Evolutionary conservation across 30 jellyfish, hydroid and myxozoan genomes (phyloP).

Genomic region (Pelagia noctiluca): DNA sequence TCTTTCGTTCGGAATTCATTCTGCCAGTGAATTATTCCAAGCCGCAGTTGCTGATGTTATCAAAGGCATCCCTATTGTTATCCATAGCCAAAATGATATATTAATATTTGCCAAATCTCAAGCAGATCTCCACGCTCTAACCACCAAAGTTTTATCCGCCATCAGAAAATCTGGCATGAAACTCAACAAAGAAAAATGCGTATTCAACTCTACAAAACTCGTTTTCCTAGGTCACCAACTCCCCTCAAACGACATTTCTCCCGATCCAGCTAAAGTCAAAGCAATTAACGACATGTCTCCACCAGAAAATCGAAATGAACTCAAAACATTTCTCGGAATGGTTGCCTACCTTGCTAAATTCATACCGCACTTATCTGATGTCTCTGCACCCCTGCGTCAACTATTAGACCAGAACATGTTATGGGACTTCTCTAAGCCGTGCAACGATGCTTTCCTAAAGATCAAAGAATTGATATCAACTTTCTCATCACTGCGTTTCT

Average conservation of each 20-base stretch:
- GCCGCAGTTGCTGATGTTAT: not conserved
- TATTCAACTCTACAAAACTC: slow-evolving; percentile 34
- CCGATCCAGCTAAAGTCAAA: slow-evolving; percentile 60
- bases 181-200: slow-evolving; percentile 39
- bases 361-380: slow-evolving; percentile 45
- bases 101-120: slow-evolving; percentile 7
- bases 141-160: not conserved
- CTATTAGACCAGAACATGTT: slow-evolving; percentile 11
- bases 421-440: slow-evolving; percentile 14
- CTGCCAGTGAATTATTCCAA: slow-evolving; percentile 29
- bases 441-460: slow-evolving; percentile 3
- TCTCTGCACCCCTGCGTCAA: slow-evolving; percentile 15
- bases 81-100: slow-evolving; percentile 18
- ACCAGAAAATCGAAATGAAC: slow-evolving; percentile 32
- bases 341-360: slow-evolving; percentile 50
- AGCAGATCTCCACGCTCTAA: not conserved
- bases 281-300: slow-evolving; percentile 36
- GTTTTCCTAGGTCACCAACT: slow-evolving; percentile 57
- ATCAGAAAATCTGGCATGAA: slow-evolving; percentile 6
- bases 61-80: slow-evolving; percentile 16
- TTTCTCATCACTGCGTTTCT: slow-evolving; percentile 11
- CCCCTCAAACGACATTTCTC: slow-evolving; percentile 47
- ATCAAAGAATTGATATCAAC: slow-evolving; percentile 12
- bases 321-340: slow-evolving; percentile 45
- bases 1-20: slow-evolving; percentile 25